Percentiles rank a stretch among this genome's conserved stretches.
These are phyloP conservation scores for Grammomys dolichurus DNA, from an alignment of 2,113 vertebrate species.

Conservation along the genomic window DNA sequence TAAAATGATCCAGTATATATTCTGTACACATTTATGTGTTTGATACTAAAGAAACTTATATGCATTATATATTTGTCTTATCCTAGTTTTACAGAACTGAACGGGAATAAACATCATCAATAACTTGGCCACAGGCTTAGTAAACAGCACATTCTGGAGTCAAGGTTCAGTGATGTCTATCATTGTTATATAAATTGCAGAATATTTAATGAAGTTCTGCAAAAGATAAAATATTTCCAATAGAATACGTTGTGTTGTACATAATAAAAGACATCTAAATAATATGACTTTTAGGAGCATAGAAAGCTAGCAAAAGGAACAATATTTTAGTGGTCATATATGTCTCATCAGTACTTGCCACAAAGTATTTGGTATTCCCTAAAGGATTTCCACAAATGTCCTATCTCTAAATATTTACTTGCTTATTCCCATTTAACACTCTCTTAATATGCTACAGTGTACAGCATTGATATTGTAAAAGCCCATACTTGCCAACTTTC, in stretches of 20 bases:
- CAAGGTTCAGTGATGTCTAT: accelerated
- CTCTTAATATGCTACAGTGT: background rate
- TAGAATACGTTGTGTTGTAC: background rate
- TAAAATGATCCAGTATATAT: background rate
- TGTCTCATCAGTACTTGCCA: background rate
- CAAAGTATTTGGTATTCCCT: background rate
- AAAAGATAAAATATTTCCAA: background rate
- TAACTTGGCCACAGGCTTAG: background rate
- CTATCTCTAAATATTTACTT: background rate
- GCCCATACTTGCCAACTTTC: background rate
- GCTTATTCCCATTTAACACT: background rate
- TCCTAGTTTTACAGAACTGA: background rate
- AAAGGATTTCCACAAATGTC: background rate
- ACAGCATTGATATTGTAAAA: background rate
- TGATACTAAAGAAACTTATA: too few relatives aligned
- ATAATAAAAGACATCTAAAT: background rate
- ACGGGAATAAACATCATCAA: background rate
- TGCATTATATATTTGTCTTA: background rate
- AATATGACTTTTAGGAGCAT: background rate
- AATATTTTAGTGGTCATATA: background rate
- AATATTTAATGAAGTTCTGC: background rate
- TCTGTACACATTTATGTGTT: background rate
- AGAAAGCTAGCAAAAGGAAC: background rate
- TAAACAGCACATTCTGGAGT: background rate
- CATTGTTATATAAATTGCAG: background rate